phyloP scores from a whole-genome alignment of 2,888 invertebrate genomes.

The Homarus gammarus region DNA sequence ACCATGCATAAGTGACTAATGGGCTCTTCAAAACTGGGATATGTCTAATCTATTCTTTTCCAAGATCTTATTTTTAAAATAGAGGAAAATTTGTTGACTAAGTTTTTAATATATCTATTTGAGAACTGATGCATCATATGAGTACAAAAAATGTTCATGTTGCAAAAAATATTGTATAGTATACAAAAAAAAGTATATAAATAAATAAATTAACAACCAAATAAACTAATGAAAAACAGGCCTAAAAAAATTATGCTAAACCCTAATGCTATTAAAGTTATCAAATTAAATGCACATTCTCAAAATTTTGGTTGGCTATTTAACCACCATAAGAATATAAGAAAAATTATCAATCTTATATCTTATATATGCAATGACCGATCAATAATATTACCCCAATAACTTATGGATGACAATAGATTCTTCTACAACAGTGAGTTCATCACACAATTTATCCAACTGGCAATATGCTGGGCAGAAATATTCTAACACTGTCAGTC shows the following conservation, averaged over 20 bases:
- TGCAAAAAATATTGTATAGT: conserved; percentile 3
- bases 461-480: not conserved
- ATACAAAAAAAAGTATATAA: not conserved
- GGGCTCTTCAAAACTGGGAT: conserved; percentile 28
- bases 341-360: not conserved
- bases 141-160: not conserved
- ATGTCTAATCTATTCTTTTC: conserved; percentile 3
- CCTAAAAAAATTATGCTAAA: not conserved
- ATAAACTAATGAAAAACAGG: not conserved
- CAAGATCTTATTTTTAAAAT: not conserved
- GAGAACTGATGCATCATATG: not conserved
- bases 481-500: conserved; percentile 7
- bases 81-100: not conserved
- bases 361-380: not conserved
- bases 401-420: not conserved
- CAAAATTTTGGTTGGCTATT: not conserved
- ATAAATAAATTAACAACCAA: not conserved
- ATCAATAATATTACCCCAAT: not conserved
- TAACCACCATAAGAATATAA: not conserved
- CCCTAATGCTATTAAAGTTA: not conserved
- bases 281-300: not conserved
- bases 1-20: conserved; percentile 62
- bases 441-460: not conserved
- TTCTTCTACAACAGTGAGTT: not conserved
- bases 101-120: not conserved